phyloP scores from a whole-genome alignment of 2,797 vertebrate genomes.

The Sphenodon punctatus region DNA sequence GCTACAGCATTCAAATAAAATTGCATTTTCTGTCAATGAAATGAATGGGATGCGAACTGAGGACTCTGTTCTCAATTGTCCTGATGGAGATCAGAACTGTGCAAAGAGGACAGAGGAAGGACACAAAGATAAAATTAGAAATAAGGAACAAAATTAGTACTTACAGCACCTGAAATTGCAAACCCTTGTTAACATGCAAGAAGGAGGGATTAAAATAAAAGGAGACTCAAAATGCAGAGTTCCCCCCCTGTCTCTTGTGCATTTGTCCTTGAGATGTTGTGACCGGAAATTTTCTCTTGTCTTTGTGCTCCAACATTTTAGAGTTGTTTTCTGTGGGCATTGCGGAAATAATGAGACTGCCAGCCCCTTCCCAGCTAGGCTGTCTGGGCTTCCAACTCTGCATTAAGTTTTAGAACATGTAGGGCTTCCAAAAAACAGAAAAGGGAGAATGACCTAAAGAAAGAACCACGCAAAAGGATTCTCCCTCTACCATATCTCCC shows the following conservation, averaged over 20 bases:
- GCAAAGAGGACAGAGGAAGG: neutral
- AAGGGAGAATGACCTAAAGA: neutral
- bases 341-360: no score
- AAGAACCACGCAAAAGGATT: neutral
- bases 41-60: neutral
- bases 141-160: neutral
- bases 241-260: no score
- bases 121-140: neutral
- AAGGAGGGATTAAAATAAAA: neutral
- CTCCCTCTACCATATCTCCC: accelerated
- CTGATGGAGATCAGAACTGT: no score
- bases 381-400: no score
- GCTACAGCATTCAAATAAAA: no score
- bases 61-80: neutral
- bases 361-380: no score
- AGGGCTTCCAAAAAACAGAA: neutral
- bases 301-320: no score
- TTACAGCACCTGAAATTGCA: neutral
- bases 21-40: no score
- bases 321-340: no score
- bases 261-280: neutral
- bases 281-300: no score
- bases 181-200: neutral
- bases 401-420: no score
- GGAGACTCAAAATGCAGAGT: neutral